Percentiles rank a stretch among this genome's conserved stretches.
These are phyloP conservation scores for Odocoileus virginianus DNA, from an alignment of 2,113 vertebrate species.

Conservation along the genomic window DNA sequence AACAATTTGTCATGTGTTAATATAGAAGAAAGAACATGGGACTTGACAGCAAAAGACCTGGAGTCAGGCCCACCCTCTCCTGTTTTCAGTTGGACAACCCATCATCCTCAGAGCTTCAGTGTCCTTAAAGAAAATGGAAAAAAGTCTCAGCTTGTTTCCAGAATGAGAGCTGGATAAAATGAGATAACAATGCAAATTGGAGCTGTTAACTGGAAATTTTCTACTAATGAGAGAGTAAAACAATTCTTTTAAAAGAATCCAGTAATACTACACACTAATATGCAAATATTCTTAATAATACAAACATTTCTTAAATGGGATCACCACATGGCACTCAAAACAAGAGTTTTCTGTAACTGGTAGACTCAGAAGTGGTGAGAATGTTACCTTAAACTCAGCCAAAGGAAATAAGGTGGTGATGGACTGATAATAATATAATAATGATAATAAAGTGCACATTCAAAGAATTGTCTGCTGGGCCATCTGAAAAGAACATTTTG, in stretches of 20 bases:
- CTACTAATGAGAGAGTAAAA: no score
- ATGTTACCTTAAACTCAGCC: neutral
- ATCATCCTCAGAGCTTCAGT: neutral
- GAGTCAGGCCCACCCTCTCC: neutral
- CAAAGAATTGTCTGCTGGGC: neutral
- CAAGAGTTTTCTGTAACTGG: neutral
- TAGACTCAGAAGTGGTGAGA: neutral
- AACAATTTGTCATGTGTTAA: neutral
- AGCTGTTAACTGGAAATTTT: no score
- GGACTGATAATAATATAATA: neutral
- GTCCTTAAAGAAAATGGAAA: neutral
- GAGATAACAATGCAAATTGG: neutral
- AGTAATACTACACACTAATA: rapidly evolving
- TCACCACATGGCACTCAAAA: rapidly evolving
- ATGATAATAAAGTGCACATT: neutral
- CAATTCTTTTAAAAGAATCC: neutral
- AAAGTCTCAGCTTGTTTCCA: no score
- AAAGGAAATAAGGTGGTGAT: neutral
- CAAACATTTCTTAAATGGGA: no score
- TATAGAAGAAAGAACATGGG: neutral
- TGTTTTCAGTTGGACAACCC: no score
- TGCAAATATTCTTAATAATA: neutral
- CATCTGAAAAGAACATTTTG: conserved; percentile 57
- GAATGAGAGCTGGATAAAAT: neutral
- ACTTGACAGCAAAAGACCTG: neutral